Evolutionary conservation across 2,797 vertebrate species (phyloP), one percentile per base, ranked within the genome.

Genomic region (Cirrhinus mrigala): DNA sequence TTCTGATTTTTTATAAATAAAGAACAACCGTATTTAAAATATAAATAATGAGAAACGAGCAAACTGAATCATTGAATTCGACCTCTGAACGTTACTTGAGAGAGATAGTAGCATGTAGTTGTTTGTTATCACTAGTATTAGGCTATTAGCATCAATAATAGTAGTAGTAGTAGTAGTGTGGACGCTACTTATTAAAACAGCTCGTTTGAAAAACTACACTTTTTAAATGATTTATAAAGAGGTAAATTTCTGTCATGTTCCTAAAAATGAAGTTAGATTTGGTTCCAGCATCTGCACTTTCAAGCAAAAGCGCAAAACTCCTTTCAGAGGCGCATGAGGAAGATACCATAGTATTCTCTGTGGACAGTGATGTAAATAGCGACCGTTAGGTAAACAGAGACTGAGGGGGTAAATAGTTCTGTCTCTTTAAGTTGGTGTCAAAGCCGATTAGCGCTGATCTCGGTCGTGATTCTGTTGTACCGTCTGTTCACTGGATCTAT

Each of bases 401-500:
- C 37, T 16, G 58, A 3, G 20, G 2, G 24, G 56, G 78, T 64
- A 73, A 84, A 87, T 92, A 86, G 95, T 94, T 91, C 95, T 95
- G 95, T 95, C 95, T 95, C 96, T 97, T 96, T 96, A 96, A 97
- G 90, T 95, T 92, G 91, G 91, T 91, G 90, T 94, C 89, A 95
- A 97, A 98, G 97, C 97, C 93, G 97, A 95, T 98, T 97, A 97
- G 54, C 80, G 95, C 94, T 96, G 94, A 96, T 95, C 95, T 94
- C 94, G 91, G 94, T 91, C 94, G 95, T 95, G 95, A 95, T 94
- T 94, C 91, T 83, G 91, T 88, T 92, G 88, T 92, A 91, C 94
- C 94, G 94, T 94, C 95, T 95, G 95, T 94, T 93, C 92, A 85
- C 83, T 73, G 29, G 2, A 50, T 92, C 91, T 91, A 71, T 91